Evolutionary conservation across 2,797 vertebrate genomes (phyloP), one percentile per base, ranked within the genome.

Genomic region (Chrosomus eos): DNA sequence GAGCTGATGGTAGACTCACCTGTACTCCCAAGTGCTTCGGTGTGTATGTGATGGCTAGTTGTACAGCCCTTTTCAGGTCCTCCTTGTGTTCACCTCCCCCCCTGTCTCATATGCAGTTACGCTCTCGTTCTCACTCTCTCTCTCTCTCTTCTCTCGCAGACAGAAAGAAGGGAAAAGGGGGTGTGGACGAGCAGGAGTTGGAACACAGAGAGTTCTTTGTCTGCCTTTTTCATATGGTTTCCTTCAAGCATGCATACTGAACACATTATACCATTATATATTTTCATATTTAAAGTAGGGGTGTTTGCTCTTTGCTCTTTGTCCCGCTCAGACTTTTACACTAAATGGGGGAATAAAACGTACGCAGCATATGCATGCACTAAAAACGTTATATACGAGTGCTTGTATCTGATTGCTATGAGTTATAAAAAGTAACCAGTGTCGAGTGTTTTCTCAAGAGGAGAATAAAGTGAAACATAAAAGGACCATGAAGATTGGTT

Each of bases 161-260:
- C 89, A 91, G 88, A 92, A 91, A 90, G 91, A 90, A 90, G 90
- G 89, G 84, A 76, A 91, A 89, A 89, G 87, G 89, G 93, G 92
- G 94, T 93, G 94, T 89, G 89, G 88, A 87, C 78, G 75, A 82
- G 85, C 88, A 67, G 67, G 93, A 94, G 87, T 89, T 94, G 94
- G 93, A 95, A 93, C 94, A 96, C 95, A 96, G 94, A 93, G 89
- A 93, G 92, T 89, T 93, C 95, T 95, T 96, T 96, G 95, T 96
- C 95, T 95, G 93, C 90, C 83, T 90, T 92, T 93, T 95, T 95
- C 95, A 96, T 96, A 96, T 96, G 95, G 95, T 95, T 95, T 95
- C 91, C 93, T 95, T 96, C 95, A 95, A 93, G 92, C 93, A 91
- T 94, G 92, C 95, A 96, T 95, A 95, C 94, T 96, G 95, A 96